Base-by-base conservation (phyloP, 2,797 vertebrate species). In the Adrianichthys oophorus region DNA sequence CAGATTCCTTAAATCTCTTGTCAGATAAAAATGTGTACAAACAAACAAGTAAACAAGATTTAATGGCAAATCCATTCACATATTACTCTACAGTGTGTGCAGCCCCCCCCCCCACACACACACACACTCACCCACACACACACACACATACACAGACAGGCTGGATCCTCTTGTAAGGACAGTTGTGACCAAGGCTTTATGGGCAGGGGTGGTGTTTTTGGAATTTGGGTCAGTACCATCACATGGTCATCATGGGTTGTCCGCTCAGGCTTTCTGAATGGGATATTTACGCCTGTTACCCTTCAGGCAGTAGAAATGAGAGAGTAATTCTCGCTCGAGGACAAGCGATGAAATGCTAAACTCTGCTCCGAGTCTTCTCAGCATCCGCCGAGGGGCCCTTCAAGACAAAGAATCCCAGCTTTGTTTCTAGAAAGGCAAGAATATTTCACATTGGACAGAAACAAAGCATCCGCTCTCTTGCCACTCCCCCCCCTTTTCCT, bases 381-480 rank as follows among this genome's bases (percentile, higher is more conserved):
- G 32, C 32, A 3, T 37, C 10, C 32, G 42, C 55, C 58, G 19
- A 53, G 15, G 59, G 67, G 48, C 52, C 64, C 47, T 41, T 29
- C 52, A 5, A 21, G 45, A 41, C 52, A 69, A 55, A 79, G 58
- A 77, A 65, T 7, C 23, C 44, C 53, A 45, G 65, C 56, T 64
- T 70, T 62, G 60, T 81, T 70, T 21, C 51, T 56, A 56, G 60
- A 72, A 17, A 47, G 57, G 42, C 59, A 40, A 62, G 50, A 78
- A 73, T 70, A 59, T 50, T 49, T 4, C 61, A 55, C 72, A 62
- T 84, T 81, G 60, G 21, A 7, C 59, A 49, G 73, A 69, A 78
- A 83, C 81, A 81, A 83, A 78, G 78, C 72, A 62, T 85, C 71
- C 8, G 49, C 73, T 82, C 73, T 76, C 47, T 59, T 62, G 46